Conservation (phyloP, 2,797 vertebrate genomes). For the Myioborus melanocephalus region DNA sequence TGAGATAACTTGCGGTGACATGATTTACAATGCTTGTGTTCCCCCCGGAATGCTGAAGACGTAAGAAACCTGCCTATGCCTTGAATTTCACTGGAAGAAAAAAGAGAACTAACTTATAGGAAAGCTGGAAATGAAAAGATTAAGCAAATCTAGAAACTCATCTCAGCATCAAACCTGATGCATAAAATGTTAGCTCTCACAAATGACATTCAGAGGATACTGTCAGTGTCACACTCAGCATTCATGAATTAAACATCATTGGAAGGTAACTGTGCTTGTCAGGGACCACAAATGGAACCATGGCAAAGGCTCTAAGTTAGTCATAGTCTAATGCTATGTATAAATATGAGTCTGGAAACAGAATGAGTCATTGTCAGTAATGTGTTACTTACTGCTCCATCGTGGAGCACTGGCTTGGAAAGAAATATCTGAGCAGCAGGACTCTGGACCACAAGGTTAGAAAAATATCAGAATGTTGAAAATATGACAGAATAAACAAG, state of each 20-base stretch:
- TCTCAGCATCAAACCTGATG: background rate
- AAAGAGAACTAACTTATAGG: background rate
- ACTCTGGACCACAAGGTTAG: background rate
- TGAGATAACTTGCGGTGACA: background rate
- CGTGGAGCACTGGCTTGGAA: background rate
- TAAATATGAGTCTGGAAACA: background rate
- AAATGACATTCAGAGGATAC: background rate
- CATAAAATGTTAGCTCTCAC: background rate
- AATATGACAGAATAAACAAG: background rate
- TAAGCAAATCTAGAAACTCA: constrained; percentile 1
- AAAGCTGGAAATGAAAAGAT: background rate
- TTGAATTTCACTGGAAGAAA: background rate
- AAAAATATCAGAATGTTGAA: background rate
- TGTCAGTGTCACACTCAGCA: background rate
- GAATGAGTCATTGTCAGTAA: background rate
- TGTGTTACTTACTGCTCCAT: background rate
- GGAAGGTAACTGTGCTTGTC: background rate
- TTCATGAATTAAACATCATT: constrained; percentile 24
- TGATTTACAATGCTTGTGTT: background rate
- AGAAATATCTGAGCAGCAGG: background rate
- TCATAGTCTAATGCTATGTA: background rate
- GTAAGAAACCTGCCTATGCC: background rate
- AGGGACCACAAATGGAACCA: background rate
- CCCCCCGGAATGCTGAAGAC: background rate
- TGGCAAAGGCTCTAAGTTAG: background rate